phyloP scores from a whole-genome alignment of 2,797 vertebrate species.

The Fistularia tabacaria region DNA sequence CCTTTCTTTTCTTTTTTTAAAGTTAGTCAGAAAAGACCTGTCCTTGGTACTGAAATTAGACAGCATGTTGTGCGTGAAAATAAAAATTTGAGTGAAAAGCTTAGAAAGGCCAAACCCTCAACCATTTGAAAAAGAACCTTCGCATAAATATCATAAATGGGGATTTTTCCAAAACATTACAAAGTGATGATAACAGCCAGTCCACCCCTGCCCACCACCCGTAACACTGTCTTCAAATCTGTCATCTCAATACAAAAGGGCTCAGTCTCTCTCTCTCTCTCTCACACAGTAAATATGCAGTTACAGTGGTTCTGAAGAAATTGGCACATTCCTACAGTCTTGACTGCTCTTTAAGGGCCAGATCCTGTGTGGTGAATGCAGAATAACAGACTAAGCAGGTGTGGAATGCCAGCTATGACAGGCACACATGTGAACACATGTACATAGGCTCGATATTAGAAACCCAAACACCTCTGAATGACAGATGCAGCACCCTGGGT shows the following conservation, averaged over 20 bases:
- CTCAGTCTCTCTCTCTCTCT: conserved; percentile 5
- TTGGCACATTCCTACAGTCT: conserved; percentile 39
- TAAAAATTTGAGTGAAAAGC: conserved; percentile 3
- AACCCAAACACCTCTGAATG: conserved; percentile 54
- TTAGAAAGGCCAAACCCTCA: background rate
- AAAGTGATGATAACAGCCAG: conserved; percentile 28
- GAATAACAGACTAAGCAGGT: conserved; percentile 58
- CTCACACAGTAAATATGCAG: conserved; percentile 9
- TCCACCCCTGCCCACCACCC: conserved; percentile 20
- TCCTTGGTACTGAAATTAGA: conserved; percentile 67
- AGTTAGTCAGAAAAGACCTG: conserved; percentile 41
- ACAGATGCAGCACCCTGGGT: conserved; percentile 50
- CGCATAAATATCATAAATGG: conserved; percentile 8
- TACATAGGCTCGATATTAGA: conserved; percentile 26
- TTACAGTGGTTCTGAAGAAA: conserved; percentile 24
- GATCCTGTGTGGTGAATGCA: conserved; percentile 31
- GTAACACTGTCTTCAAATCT: conserved; percentile 44
- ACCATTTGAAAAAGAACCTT: too few species aligned
- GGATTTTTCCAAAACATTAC: conserved; percentile 34
- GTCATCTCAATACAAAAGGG: conserved; percentile 43
- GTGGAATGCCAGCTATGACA: conserved; percentile 55
- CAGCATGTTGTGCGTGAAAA: conserved; percentile 28
- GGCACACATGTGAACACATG: conserved; percentile 46
- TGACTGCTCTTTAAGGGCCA: conserved; percentile 41
- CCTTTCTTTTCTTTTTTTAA: too few species aligned